Evolutionary conservation across 2,113 vertebrate species (phyloP).

Genomic region (Natator depressus): DNA sequence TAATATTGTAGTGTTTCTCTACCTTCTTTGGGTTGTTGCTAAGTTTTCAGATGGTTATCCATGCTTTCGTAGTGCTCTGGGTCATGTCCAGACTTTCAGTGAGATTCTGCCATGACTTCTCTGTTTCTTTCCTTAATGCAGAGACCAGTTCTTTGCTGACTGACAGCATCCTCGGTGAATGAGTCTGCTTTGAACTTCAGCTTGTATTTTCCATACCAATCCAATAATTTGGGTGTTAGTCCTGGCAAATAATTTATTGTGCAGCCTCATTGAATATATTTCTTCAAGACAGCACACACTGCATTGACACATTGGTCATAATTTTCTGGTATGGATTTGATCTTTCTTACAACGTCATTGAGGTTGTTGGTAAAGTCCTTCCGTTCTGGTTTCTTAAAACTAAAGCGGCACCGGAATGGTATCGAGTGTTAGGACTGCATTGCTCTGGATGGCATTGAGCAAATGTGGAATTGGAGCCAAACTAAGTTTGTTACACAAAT

Average conservation of each 20-base stretch:
- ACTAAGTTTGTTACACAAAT: not conserved
- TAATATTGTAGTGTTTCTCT: not conserved
- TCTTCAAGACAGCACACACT: not conserved
- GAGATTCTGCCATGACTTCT: not conserved
- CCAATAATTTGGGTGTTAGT: not conserved
- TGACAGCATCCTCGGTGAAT: not conserved
- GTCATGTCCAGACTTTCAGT: not conserved
- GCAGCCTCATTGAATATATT: not conserved
- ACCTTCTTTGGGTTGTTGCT: not conserved
- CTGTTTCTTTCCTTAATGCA: not conserved
- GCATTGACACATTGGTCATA: not conserved
- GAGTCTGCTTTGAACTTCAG: not conserved
- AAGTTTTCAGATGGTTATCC: not conserved
- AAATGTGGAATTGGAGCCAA: not conserved
- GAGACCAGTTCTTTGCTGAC: not conserved
- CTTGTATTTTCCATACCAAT: not conserved
- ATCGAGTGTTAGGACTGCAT: not conserved
- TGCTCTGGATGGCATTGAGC: not conserved
- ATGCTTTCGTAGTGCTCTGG: not conserved
- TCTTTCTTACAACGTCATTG: not conserved
- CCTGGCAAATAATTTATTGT: not conserved
- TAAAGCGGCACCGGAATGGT: not conserved
- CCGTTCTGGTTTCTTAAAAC: not conserved
- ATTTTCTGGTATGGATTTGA: not conserved
- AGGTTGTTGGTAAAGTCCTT: not conserved